Conservation (phyloP, 2,888 invertebrate species). For the Mythimna vitellina region DNA sequence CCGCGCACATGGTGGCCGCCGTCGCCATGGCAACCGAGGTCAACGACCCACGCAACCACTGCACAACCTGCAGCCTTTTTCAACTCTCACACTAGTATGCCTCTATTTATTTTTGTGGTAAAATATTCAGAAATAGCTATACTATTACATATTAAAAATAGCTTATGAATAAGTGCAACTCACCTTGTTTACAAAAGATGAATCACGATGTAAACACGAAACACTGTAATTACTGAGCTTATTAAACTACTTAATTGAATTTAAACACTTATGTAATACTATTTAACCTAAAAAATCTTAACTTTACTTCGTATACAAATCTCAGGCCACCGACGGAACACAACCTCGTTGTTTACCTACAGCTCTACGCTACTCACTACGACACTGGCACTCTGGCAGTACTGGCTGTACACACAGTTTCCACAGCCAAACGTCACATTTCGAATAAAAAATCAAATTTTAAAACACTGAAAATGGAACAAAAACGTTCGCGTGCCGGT, state of each 20-base stretch:
- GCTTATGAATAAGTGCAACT: slow-evolving; percentile 1
- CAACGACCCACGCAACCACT: slow-evolving; percentile 82
- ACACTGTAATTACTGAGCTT: slow-evolving; percentile 38
- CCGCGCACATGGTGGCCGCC: slow-evolving; percentile 80
- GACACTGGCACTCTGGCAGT: slow-evolving; percentile 62
- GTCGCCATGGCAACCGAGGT: slow-evolving; percentile 84
- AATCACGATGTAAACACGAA: slow-evolving; percentile 10
- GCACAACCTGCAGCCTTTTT: slow-evolving; percentile 70
- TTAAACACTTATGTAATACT: slow-evolving; percentile 41
- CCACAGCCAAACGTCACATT: slow-evolving; percentile 76
- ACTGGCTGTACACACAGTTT: slow-evolving; percentile 58
- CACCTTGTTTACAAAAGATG: slow-evolving; percentile 46
- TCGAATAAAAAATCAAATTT: slow-evolving; percentile 75
- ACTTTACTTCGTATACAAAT: slow-evolving; percentile 69
- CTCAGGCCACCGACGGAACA: slow-evolving; percentile 68
- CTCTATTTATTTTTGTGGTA: background rate
- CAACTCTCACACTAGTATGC: slow-evolving; percentile 34
- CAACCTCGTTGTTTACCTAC: slow-evolving; percentile 64
- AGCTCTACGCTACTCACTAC: slow-evolving; percentile 54
- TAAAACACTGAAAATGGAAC: slow-evolving; percentile 78
- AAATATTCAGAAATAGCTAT: background rate
- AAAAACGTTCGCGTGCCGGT: slow-evolving; percentile 89
- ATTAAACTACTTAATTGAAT: slow-evolving; percentile 20
- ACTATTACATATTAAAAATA: background rate
- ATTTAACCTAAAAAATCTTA: slow-evolving; percentile 41